These are phyloP conservation scores for Monopterus albus DNA, from an alignment of 2,113 vertebrate species.

Conservation along the genomic window DNA sequence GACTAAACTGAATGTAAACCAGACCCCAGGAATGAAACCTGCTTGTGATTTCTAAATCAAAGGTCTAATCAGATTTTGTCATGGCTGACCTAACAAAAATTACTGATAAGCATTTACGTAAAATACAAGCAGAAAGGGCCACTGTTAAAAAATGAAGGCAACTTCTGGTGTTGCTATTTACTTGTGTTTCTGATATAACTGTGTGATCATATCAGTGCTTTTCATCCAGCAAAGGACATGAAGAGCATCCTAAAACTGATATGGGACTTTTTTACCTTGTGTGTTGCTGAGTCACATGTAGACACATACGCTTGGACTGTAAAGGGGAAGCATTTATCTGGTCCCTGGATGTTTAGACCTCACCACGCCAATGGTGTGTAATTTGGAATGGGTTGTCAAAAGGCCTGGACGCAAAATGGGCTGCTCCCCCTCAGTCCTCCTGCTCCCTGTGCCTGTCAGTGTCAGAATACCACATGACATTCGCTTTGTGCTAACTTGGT, in stretches of 20 bases:
- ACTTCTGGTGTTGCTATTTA: background rate
- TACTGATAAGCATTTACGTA: background rate
- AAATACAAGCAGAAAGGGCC: conserved; percentile 1
- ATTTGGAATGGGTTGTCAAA: too few relatives aligned
- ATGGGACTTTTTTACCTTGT: background rate
- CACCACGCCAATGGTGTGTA: too few relatives aligned
- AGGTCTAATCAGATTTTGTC: conserved; percentile 31
- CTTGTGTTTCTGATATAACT: background rate
- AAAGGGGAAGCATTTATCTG: background rate
- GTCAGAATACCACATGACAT: too few relatives aligned
- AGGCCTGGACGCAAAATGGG: too few relatives aligned
- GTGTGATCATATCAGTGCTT: background rate
- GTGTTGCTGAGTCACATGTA: background rate
- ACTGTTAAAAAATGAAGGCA: background rate
- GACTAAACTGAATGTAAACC: conserved; percentile 18
- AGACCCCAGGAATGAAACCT: conserved; percentile 19
- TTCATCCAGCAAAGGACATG: background rate
- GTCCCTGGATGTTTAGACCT: background rate
- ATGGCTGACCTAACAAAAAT: conserved; percentile 17
- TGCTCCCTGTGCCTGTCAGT: too few relatives aligned
- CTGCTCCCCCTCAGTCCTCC: too few relatives aligned
- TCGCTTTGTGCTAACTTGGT: too few relatives aligned
- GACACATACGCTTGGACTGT: background rate
- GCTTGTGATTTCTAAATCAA: conserved; percentile 29
- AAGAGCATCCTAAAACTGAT: background rate